These are phyloP conservation scores for Paguma larvata DNA, from an alignment of 2,797 vertebrate genomes.

Conservation along the genomic window DNA sequence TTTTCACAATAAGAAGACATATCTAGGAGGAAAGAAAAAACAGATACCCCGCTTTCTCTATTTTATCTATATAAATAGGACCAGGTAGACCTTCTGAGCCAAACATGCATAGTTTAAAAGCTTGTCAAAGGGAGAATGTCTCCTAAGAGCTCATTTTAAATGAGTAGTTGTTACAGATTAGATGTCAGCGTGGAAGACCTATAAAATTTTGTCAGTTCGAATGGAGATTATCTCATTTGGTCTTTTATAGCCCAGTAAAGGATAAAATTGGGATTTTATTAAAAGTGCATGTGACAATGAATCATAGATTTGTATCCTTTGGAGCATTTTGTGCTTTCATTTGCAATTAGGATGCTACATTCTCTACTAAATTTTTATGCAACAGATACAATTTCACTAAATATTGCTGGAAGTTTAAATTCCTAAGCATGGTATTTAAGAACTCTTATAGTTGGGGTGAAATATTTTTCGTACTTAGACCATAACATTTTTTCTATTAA, in stretches of 20 bases:
- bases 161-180: neutral
- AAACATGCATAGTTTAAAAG: neutral
- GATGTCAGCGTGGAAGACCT: neutral
- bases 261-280: neutral
- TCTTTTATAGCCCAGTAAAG: neutral
- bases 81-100: neutral
- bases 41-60: neutral
- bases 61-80: neutral
- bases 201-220: neutral
- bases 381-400: neutral
- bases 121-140: neutral
- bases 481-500: neutral
- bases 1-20: neutral
- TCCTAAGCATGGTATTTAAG: conserved; percentile 11
- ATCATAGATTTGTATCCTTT: neutral
- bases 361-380: neutral
- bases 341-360: neutral
- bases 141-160: neutral
- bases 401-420: neutral
- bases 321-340: neutral
- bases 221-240: neutral
- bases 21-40: neutral
- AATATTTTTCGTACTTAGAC: neutral
- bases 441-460: neutral
- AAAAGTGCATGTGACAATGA: neutral